Conservation (phyloP, 2,888 invertebrate genomes). For the Lasioglossum villosulum region DNA sequence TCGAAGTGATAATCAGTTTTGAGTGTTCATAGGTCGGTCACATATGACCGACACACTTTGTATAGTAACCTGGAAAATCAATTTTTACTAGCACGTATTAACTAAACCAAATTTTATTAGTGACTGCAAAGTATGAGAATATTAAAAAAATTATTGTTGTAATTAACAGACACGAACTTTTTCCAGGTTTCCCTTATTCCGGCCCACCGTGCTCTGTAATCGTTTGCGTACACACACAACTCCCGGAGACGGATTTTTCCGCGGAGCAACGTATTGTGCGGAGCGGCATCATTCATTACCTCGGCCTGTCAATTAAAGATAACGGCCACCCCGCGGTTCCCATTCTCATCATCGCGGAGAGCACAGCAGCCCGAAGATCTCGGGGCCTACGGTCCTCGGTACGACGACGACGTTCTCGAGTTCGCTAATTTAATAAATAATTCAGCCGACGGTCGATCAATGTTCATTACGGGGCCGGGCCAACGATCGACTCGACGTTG, state of each 20-base stretch:
- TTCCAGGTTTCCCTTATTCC: too few relatives aligned
- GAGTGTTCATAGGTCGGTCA: too few relatives aligned
- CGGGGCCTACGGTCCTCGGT: not conserved
- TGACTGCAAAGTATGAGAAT: too few relatives aligned
- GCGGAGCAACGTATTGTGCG: slow-evolving; percentile 39
- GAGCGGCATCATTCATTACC: slow-evolving; percentile 37
- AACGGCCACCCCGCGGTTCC: slow-evolving; percentile 17
- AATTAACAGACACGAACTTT: not conserved
- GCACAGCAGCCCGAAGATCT: not conserved
- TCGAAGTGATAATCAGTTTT: too few relatives aligned
- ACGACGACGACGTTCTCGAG: slow-evolving; percentile 5
- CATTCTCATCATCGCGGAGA: not conserved
- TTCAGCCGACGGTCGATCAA: slow-evolving; percentile 44
- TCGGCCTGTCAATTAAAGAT: slow-evolving; percentile 49
- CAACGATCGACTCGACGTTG: slow-evolving; percentile 38
- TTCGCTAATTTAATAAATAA: slow-evolving; percentile 47
- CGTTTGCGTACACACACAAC: not conserved
- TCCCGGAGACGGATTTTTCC: not conserved
- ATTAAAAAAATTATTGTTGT: too few relatives aligned
- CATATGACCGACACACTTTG: too few relatives aligned
- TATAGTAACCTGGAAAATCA: too few relatives aligned
- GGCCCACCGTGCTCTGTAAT: not conserved
- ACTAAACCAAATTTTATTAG: too few relatives aligned
- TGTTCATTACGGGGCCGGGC: slow-evolving; percentile 23
- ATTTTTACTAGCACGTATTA: too few relatives aligned